Base-by-base conservation (phyloP, 2,113 vertebrate genomes). In the Microcebus tavaratra region DNA sequence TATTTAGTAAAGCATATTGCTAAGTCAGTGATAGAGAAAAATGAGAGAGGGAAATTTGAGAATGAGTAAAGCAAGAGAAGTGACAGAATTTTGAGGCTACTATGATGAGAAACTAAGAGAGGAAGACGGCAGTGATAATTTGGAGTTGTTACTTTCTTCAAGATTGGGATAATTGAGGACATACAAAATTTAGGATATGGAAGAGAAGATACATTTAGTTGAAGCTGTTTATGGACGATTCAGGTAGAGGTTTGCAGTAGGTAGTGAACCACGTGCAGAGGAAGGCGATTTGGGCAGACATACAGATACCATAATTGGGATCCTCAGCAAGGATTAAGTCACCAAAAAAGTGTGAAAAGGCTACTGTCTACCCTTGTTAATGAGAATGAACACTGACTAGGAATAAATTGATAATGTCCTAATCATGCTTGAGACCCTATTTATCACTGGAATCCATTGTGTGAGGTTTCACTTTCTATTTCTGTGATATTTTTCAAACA, bases 341-440 rank as follows among this genome's bases (percentile, higher is more conserved):
- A 82, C 18, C 21, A 48, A n/a, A 7, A 27, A 45, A 76, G 4
- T 63, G 8, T n/a, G 1, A 63, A 88, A 79, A 8, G 25, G 2
- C 34, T 68, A 59, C 4, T 50, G 45, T 3, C 25, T 50, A 29
- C 0, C 4, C 9, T 11, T 3, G 57, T 4, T 18, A 6, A 11
- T 29, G 14, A 45, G 2, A 70, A n/a, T 34, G 12, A 63, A 21
- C 10, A 45, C 14, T 72, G 50, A 84, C 6, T 65, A 57, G 27
- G 8, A 65, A 12, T 7, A 57, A 23, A 29, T 6, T 25, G 0
- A 39, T n/a, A 34, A 27, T 48, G 12, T 29, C 4, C 25, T 55
- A 48, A 59, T 90, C 48, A n/a, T 10, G n/a, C 27, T 17, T 55
- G 31, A 50, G 2, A 55, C 6, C 17, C 18, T 11, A 7, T 25